Conservation (phyloP, 2,113 vertebrate genomes). For the Dunckerocampus dactyliophorus region DNA sequence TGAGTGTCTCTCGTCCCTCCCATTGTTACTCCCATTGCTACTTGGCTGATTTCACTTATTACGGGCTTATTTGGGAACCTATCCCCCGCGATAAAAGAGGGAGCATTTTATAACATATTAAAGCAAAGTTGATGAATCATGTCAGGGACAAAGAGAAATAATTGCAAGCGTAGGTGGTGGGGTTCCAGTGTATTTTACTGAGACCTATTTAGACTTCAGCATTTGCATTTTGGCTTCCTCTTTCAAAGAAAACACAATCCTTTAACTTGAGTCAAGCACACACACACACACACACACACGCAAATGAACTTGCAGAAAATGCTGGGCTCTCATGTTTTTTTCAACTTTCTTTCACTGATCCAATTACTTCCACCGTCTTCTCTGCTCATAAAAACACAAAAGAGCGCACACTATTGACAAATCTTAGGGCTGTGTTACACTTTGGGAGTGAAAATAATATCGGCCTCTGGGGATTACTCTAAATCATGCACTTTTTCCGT, state of each 20-base stretch:
- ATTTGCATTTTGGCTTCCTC: background rate
- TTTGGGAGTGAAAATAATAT: conserved; percentile 10
- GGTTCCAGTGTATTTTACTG: background rate
- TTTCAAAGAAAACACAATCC: conserved; percentile 6
- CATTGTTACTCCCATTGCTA: too few relatives aligned
- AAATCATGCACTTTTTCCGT: conserved; percentile 12
- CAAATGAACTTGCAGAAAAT: background rate
- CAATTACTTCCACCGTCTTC: background rate
- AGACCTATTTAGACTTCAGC: conserved; percentile 5
- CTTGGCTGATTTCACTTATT: too few relatives aligned
- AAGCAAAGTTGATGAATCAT: too few relatives aligned
- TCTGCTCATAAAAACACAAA: conserved; percentile 11
- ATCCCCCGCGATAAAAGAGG: too few relatives aligned
- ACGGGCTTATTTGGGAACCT: too few relatives aligned
- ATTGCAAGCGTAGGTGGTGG: too few relatives aligned
- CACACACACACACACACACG: background rate
- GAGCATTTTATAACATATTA: too few relatives aligned
- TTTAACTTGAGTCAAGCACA: conserved; percentile 4
- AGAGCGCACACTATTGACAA: conserved; percentile 8
- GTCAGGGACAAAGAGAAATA: too few relatives aligned
- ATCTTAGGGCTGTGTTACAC: conserved; percentile 19
- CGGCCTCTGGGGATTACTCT: conserved; percentile 18
- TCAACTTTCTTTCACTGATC: background rate
- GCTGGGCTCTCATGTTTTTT: background rate
- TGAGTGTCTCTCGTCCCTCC: too few relatives aligned